Evolutionary conservation across 2,888 invertebrate species (phyloP), one percentile per base, ranked within the genome.

Genomic region (Ophion costatus): DNA sequence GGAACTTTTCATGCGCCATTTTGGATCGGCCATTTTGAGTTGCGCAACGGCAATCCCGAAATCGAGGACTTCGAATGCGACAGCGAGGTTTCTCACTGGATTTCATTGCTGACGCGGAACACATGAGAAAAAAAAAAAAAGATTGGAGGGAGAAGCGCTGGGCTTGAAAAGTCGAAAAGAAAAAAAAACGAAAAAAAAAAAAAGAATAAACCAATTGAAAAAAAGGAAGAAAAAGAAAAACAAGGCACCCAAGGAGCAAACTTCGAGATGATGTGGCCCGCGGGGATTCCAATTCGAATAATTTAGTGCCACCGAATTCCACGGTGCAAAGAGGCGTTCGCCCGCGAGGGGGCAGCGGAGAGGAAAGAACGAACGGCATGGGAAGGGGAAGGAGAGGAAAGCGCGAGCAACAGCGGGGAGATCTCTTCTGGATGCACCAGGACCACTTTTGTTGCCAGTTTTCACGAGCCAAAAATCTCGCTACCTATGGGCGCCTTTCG

Each of bases 201-300:
- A n/a, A n/a, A n/a, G n/a, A n/a, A n/a, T n/a, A n/a, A n/a, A n/a
- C n/a, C n/a, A n/a, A 64, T 29, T 1, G 14, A 64, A 64, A 33
- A 33, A 64, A 17, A 29, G 14, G 29, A 29, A 3, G 22, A 14
- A 59, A 14, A 66, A 66, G 56, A n/a, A 59, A 14, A 66, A 66
- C 38, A n/a, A 67, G 24, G 42, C 69, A 63, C 45, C 20, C 57
- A 57, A 17, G 57, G 42, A 11, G 42, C 42, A 42, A 42, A 42
- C 42, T 10, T 42, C 11, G 42, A 9, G 42, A 42, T 42, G 42
- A 42, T 42, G 42, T 45, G 61, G 69, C 67, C 81, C 70, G 69
- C 24, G 33, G n/a, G 81, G 81, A 81, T 76, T 81, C 75, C 75
- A 76, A 81, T 81, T 81, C 75, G 75, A 75, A 81, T 76, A 81